Base-by-base conservation (phyloP, 2,888 invertebrate species). In the Macaria notata region DNA sequence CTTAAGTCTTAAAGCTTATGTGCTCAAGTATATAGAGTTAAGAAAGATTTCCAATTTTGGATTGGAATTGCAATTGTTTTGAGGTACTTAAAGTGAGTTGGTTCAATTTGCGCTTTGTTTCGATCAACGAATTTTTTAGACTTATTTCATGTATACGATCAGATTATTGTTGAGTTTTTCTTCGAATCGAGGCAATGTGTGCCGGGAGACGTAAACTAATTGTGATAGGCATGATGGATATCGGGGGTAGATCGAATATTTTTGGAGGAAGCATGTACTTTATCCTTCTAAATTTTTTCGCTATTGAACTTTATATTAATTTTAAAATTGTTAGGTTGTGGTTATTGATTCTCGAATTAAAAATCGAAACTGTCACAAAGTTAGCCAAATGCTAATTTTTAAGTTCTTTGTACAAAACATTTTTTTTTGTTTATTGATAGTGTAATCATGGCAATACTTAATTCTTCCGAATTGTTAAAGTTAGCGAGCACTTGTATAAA, bases 91-190 rank as follows among this genome's bases (percentile, higher is more conserved):
- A 65, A 66, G 52, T 63, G 54, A 68, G 71, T 75, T 81, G 79
- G 79, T 81, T 79, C 79, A 52, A 38, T 69, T 70, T 65, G 66
- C 66, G 71, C 70, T 70, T 69, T 73, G 60, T 68, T 68, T 70
- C 56, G 47, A 61, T 69, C 66, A 66, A 66, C 65, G 66, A 65
- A 65, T 63, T 48, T 61, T 78, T 81, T 84, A 86, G 84, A 80
- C 78, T 87, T 83, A 78, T 86, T 87, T 86, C 70, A 85, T 65
- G 90, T 90, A 90, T 90, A 90, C 89, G 89, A 89, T 74, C 70
- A 72, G 74, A 33, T 55, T 55, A 61, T 68, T 62, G 63, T 70
- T 70, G 71, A 63, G 60, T 64, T 83, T 83, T 78, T 79, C 80
- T 83, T 81, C 73, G 78, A 81, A 73, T 76, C 72, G 73, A 75